phyloP scores from a whole-genome alignment of 2,113 vertebrate genomes.

The Sphyrna mokarran region DNA sequence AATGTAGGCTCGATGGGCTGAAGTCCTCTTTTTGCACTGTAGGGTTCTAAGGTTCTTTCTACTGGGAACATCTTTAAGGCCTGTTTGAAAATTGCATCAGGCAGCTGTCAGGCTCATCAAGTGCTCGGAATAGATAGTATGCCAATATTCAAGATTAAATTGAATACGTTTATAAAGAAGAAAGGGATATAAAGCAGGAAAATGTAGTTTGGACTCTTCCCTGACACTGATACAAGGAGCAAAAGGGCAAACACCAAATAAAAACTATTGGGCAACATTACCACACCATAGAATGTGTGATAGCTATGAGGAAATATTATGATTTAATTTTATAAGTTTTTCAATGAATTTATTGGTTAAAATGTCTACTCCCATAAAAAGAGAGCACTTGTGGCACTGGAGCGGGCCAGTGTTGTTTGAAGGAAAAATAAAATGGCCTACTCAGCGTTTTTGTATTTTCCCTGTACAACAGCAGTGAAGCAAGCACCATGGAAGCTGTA shows the following conservation, averaged over 20 bases:
- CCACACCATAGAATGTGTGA: background rate
- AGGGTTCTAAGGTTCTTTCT: background rate
- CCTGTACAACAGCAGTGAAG: background rate
- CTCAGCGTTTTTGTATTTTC: background rate
- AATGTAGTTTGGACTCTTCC: background rate
- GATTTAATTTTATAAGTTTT: background rate
- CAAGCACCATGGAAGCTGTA: background rate
- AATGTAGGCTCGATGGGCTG: too few species aligned
- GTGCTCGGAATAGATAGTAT: background rate
- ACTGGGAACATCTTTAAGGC: background rate
- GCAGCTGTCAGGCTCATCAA: background rate
- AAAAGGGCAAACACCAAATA: background rate
- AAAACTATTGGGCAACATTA: background rate
- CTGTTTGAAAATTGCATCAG: background rate
- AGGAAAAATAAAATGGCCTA: background rate
- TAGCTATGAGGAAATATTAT: background rate
- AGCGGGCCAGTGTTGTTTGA: background rate
- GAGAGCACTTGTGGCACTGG: background rate
- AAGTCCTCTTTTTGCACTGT: too few species aligned
- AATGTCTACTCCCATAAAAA: background rate
- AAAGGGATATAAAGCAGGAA: background rate
- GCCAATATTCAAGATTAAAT: background rate
- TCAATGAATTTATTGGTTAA: background rate
- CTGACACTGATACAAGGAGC: too few species aligned
- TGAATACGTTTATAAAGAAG: background rate